Conservation (phyloP, 2,113 vertebrate species). For the Hydrolagus affinis region DNA sequence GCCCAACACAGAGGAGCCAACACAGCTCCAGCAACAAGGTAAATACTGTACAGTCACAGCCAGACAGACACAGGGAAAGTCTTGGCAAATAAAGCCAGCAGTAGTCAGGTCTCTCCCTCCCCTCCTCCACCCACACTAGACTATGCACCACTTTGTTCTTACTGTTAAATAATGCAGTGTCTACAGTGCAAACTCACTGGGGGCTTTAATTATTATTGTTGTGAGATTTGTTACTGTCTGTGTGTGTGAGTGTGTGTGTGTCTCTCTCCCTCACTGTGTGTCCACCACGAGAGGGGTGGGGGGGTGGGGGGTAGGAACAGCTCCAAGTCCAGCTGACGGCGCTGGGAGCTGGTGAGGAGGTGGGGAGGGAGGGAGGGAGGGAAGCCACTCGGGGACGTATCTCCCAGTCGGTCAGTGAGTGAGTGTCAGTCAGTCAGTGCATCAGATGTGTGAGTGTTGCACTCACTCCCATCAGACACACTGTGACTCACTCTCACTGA, state of each 20-base stretch:
- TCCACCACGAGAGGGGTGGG: no score
- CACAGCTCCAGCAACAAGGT: not conserved
- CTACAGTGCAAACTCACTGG: no score
- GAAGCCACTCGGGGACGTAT: no score
- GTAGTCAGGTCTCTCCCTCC: not conserved
- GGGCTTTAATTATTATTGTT: no score
- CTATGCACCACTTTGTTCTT: not conserved
- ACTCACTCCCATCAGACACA: conserved; percentile 29
- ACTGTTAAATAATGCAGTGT: no score
- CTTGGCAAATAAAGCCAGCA: not conserved
- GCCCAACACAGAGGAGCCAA: not conserved
- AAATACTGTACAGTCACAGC: not conserved
- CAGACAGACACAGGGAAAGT: not conserved
- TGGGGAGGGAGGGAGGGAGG: no score
- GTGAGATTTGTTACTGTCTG: no score
- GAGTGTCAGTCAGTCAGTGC: conserved; percentile 22
- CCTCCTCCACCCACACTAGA: not conserved
- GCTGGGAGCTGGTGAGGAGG: not conserved
- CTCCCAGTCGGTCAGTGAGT: not conserved
- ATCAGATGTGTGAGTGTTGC: conserved; percentile 18
- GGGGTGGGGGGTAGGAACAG: no score
- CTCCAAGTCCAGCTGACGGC: not conserved
- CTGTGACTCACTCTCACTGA: conserved; percentile 30
- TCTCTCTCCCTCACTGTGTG: no score
- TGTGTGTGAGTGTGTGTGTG: no score